Conservation (phyloP, 2,113 vertebrate species). For the Crotalus helleri region DNA sequence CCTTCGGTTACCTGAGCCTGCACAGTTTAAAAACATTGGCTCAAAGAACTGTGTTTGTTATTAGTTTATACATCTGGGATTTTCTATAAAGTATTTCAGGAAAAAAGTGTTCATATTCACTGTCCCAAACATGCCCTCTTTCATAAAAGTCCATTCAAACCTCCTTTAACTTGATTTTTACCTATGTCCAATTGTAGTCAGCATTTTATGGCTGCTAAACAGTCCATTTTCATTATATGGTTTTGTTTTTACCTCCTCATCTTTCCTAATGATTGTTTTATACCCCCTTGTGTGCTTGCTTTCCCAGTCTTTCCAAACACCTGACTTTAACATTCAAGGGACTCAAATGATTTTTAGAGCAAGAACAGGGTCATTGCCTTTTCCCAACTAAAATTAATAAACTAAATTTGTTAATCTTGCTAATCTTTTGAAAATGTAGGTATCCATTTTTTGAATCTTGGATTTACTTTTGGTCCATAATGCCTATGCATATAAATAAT, state of each 20-base stretch:
- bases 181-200: background rate
- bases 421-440: background rate
- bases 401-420: background rate
- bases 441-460: constrained; percentile 12
- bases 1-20: background rate
- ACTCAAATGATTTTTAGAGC: background rate
- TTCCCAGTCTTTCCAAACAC: background rate
- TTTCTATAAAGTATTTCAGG: background rate
- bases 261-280: background rate
- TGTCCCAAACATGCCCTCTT: background rate
- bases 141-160: background rate
- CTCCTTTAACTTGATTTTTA: background rate
- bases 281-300: background rate
- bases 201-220: background rate
- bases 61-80: background rate
- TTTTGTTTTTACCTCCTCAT: background rate
- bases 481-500: background rate
- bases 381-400: background rate
- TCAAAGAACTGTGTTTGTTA: background rate
- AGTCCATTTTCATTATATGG: background rate
- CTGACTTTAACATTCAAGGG: background rate
- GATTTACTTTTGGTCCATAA: background rate
- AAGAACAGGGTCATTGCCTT: background rate
- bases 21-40: background rate
- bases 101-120: background rate